phyloP scores from a whole-genome alignment of 2,113 vertebrate genomes.

The Prunella himalayana region DNA sequence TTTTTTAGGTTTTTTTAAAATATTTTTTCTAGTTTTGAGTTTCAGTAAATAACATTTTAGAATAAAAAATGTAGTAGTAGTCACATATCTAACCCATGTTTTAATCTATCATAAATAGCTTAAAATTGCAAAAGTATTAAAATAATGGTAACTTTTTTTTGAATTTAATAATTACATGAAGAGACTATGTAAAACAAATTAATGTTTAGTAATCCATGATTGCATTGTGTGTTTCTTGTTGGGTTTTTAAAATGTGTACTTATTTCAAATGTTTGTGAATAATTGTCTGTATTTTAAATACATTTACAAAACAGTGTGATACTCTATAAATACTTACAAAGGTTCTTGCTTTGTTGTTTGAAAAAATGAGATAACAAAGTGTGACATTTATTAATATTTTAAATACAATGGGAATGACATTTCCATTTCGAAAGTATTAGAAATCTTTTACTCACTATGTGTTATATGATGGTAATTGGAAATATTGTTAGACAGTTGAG shows the following conservation, averaged over 20 bases:
- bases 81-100: fast-evolving
- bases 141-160: not conserved
- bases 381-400: not conserved
- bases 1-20: not conserved
- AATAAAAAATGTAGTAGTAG: not conserved
- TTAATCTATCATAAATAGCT: not conserved
- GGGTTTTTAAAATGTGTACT: not conserved
- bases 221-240: not conserved
- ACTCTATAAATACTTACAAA: not conserved
- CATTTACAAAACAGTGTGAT: not conserved
- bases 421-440: not conserved
- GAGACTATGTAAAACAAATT: not conserved
- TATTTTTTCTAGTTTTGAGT: not conserved
- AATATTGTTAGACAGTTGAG: not conserved
- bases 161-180: not conserved
- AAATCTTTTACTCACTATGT: not conserved
- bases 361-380: not conserved
- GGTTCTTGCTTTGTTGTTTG: not conserved
- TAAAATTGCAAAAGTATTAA: not conserved
- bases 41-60: not conserved
- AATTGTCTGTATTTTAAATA: not conserved
- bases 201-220: not conserved
- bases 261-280: not conserved
- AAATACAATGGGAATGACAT: not conserved
- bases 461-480: not conserved